Evolutionary conservation across 2,888 invertebrate genomes (phyloP), one percentile per base, ranked within the genome.

Genomic region (Boloria euphrosyne): DNA sequence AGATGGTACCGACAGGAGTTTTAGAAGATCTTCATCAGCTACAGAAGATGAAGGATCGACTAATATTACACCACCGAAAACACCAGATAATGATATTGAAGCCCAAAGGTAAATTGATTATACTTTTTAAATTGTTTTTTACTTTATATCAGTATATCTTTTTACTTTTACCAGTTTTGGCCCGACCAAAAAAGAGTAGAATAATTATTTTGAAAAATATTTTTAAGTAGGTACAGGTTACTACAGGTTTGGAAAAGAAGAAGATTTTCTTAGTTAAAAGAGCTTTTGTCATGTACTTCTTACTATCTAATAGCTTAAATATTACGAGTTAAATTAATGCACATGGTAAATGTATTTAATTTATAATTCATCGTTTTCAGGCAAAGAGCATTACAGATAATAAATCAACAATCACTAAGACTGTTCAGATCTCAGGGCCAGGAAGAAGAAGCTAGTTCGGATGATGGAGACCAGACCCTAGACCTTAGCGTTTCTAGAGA

Each of bases 401-500:
- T 91, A 57, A 90, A 90, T 73, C 90, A 90, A 66, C 91, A 92
- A 74, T 90, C 91, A 0, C 84, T 91, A 88, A 84, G 92, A 74
- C 79, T 91, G 73, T 89, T 90, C 64, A 82, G 87, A 74, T 80
- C 83, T 66, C 89, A 88, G 71, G 77, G 77, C 62, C 87, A 85
- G n/a, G 91, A 93, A 31, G 93, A 93, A 64, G 92, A 93, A 47
- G 90, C 85, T 2, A 92, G 91, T 62, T 93, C 93, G 74, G 92
- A 92, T 74, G 93, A 93, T 77, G 93, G 92, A 73, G 93, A 93
- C 31, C 91, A 93, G 73, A 93, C 93, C 60, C 80, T 93, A 46
- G 93, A 93, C 71, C 78, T 93, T 2, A 93, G 93, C 67, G 87
- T 93, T 0, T 92, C 92, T 2, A 91, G 93, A 72, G 93, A 93